Conservation (phyloP, 2,113 vertebrate species). For the Pygoscelis adeliae region DNA sequence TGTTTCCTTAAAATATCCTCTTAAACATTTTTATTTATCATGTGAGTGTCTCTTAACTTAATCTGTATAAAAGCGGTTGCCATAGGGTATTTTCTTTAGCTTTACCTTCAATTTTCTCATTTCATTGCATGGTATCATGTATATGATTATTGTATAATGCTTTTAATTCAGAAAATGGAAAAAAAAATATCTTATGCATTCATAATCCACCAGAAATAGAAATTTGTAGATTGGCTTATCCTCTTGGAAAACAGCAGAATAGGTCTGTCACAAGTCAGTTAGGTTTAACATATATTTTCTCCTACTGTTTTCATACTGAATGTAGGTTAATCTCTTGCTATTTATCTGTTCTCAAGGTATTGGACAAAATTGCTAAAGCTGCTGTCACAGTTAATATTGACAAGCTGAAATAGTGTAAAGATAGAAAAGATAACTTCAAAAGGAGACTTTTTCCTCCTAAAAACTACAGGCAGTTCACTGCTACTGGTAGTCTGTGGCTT, state of each 20-base stretch:
- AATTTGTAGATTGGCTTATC: slow-evolving; percentile 43
- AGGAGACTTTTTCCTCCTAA: neutral
- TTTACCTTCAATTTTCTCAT: neutral
- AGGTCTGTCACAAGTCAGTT: slow-evolving; percentile 54
- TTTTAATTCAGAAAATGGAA: neutral
- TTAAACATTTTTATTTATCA: neutral
- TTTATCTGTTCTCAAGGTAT: slow-evolving; percentile 52
- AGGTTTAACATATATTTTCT: slow-evolving; percentile 60
- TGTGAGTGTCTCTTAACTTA: neutral
- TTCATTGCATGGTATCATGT: neutral
- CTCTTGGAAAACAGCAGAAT: slow-evolving; percentile 41
- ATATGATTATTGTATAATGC: neutral
- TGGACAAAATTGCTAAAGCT: slow-evolving; percentile 37
- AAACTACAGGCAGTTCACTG: neutral
- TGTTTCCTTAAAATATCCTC: neutral
- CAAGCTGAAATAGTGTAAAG: slow-evolving; percentile 42
- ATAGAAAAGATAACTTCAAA: neutral
- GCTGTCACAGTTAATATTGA: slow-evolving; percentile 25
- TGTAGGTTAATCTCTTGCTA: slow-evolving; percentile 50
- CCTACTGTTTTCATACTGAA: slow-evolving; percentile 44
- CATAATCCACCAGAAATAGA: neutral
- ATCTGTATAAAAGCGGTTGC: neutral
- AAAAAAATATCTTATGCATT: neutral
- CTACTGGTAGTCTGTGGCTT: neutral
- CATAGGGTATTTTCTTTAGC: neutral